These are phyloP conservation scores for Hylaea fasciaria DNA, from an alignment of 2,888 invertebrate species.

Conservation along the genomic window DNA sequence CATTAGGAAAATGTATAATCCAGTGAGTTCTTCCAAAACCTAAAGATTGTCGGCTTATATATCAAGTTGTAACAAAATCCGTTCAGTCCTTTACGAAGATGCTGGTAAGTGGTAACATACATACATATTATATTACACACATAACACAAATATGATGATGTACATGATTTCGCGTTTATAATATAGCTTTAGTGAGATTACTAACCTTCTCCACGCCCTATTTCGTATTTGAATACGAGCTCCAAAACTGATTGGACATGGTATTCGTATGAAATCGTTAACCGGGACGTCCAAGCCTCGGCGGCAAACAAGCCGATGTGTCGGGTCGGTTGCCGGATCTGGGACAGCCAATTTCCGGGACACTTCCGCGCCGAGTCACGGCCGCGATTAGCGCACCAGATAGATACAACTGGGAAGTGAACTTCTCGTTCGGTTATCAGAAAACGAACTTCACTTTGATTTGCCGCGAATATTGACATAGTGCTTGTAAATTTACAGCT, in stretches of 20 bases:
- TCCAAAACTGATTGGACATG: conserved; percentile 4
- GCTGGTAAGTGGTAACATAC: too few species aligned
- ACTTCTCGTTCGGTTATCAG: conserved; percentile 15
- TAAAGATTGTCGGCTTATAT: too few species aligned
- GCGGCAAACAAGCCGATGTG: conserved; percentile 49
- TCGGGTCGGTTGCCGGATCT: conserved; percentile 50
- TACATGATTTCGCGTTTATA: too few species aligned
- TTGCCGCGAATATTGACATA: conserved; percentile 17
- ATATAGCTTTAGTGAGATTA: not conserved
- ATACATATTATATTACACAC: too few species aligned
- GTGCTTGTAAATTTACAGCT: not conserved
- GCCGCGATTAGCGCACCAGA: conserved; percentile 47
- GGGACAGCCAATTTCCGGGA: conserved; percentile 64
- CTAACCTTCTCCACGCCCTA: not conserved
- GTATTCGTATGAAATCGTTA: conserved; percentile 1
- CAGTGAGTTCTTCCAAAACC: too few species aligned
- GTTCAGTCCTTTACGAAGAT: too few species aligned
- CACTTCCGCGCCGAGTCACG: conserved; percentile 53
- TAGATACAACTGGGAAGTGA: conserved; percentile 39
- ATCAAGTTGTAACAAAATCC: too few species aligned
- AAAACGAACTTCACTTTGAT: conserved; percentile 18
- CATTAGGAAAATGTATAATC: too few species aligned
- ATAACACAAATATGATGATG: too few species aligned
- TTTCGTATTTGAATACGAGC: not conserved
- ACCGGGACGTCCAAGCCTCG: conserved; percentile 38